These are phyloP conservation scores for Andrena haemorrhoa DNA, from an alignment of 2,888 invertebrate species.

Conservation along the genomic window DNA sequence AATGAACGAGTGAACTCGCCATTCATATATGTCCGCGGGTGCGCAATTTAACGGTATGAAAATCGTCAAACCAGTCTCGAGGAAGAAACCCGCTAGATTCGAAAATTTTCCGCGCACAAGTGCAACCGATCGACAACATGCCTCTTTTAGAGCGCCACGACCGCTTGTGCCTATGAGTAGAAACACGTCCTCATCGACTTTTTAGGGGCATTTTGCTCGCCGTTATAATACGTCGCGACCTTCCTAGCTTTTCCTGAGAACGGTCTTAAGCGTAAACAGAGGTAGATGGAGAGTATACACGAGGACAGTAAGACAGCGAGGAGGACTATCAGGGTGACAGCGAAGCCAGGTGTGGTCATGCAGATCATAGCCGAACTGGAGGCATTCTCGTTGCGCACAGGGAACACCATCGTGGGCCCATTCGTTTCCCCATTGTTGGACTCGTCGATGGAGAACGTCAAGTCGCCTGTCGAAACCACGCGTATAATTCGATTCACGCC, in stretches of 20 bases:
- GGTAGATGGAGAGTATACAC: conserved; percentile 93
- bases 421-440: conserved; percentile 84
- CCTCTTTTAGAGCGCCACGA: conserved; percentile 5
- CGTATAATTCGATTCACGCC: conserved; percentile 95
- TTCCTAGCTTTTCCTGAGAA: conserved; percentile 88
- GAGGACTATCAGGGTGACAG: conserved; percentile 93
- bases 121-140: conserved; percentile 32
- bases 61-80: conserved; percentile 47
- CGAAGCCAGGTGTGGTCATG: conserved; percentile 97
- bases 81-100: conserved; percentile 37
- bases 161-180: conserved; percentile 87
- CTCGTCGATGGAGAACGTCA: conserved; percentile 93
- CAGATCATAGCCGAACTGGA: conserved; percentile 88
- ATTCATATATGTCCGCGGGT: not conserved
- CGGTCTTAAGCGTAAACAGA: conserved; percentile 93
- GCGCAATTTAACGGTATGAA: conserved; percentile 24
- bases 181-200: conserved; percentile 88
- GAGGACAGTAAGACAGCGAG: conserved; percentile 93
- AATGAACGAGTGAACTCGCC: conserved; percentile 3
- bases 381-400: conserved; percentile 86
- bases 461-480: conserved; percentile 96
- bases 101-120: conserved; percentile 19
- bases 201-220: conserved; percentile 76
- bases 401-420: conserved; percentile 89
- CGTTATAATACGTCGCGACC: conserved; percentile 65